Evolutionary conservation across 2,113 vertebrate genomes (phyloP), one percentile per base, ranked within the genome.

Genomic region (Elaphurus davidianus): DNA sequence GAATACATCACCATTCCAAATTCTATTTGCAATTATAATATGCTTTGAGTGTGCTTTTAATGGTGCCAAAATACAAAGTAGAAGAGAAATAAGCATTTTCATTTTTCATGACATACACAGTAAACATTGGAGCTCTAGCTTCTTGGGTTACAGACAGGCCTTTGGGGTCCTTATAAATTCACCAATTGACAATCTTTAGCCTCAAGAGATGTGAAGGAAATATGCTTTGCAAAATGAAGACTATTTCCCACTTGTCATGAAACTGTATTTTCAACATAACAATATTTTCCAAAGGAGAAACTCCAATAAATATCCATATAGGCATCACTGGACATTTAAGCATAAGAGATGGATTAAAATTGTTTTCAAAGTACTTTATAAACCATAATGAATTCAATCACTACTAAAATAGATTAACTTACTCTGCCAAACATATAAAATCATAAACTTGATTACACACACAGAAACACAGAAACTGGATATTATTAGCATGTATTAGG

Each of bases 361-460:
- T 90, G 64, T 97, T 96, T 90, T 62, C 96, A 85, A 96, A 88
- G 96, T 83, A 96, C 76, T 93, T 97, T 95, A 96, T 78, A 97
- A 87, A 95, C 43, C 86, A 60, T 90, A 87, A 94, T 96, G 87
- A 94, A 97, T 96, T 97, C 87, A 97, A 87, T 98, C 96, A 97
- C 86, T 67, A 82, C 15, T 60, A 94, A 98, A 98, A 93, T 57
- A 94, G 21, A 97, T 97, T 62, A 97, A 92, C 84, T 92, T 60
- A 88, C 40, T 96, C 93, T 92, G 89, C 78, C 25, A 54, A 98
- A 97, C 95, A 91, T 90, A 90, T 84, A 95, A 94, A 94, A 96
- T 50, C 23, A 97, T 82, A 92, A 97, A 97, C 67, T 97, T 91
- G 74, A 96, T 94, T 93, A 97, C 7, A 97, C 30, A 94, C 40